Evolutionary conservation across 2,113 vertebrate genomes (phyloP).

Genomic region (Clinocottus analis): DNA sequence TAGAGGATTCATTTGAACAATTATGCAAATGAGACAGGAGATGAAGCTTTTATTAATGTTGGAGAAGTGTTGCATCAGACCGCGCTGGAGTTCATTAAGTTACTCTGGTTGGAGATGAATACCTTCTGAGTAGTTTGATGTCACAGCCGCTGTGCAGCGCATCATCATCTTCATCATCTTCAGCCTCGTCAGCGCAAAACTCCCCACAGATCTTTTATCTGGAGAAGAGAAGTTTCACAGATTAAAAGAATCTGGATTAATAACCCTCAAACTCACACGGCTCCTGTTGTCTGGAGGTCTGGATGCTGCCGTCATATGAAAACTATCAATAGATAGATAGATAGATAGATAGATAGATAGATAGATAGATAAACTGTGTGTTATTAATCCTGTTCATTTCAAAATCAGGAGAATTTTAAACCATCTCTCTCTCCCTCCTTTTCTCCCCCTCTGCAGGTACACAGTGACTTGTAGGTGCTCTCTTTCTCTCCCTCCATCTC

Average conservation of each 20-base stretch:
- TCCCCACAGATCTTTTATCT: constrained; percentile 49
- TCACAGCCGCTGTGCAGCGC: constrained; percentile 52
- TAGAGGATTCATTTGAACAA: constrained; percentile 81
- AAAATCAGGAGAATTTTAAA: constrained; percentile 20
- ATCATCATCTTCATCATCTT: constrained; percentile 49
- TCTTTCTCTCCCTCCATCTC: neutral
- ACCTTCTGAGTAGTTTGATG: constrained; percentile 72
- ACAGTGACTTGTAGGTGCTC: too few species aligned
- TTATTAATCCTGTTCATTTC: constrained; percentile 3
- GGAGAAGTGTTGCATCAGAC: constrained; percentile 80
- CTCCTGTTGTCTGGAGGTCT: constrained; percentile 5
- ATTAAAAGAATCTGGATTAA: constrained; percentile 32
- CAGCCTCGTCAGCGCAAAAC: constrained; percentile 60
- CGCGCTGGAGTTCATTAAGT: constrained; percentile 82
- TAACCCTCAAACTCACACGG: constrained; percentile 8
- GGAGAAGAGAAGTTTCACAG: constrained; percentile 26
- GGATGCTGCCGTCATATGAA: too few species aligned
- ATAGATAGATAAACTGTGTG: too few species aligned
- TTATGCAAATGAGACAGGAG: constrained; percentile 80
- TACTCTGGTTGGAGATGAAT: constrained; percentile 73
- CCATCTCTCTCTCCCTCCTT: neutral
- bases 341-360: too few species aligned
- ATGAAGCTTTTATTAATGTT: constrained; percentile 82
- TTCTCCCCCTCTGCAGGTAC: constrained; percentile 62
- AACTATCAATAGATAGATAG: too few species aligned